Base-by-base conservation (phyloP, 2,888 invertebrate species). In the Papilio elwesi region DNA sequence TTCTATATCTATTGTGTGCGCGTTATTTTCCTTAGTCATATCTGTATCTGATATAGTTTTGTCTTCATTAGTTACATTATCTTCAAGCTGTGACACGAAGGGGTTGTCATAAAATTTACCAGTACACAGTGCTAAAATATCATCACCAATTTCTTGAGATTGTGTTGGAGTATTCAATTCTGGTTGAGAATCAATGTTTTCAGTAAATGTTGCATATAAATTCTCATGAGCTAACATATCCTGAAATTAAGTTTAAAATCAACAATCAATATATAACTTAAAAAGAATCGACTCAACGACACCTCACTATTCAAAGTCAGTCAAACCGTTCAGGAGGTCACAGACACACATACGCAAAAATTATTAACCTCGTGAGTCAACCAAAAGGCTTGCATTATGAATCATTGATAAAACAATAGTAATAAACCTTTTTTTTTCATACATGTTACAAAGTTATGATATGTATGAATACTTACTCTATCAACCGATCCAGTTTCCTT, bases 181-280 rank as follows among this genome's bases (percentile, higher is more conserved):
- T 86, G 94, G 76, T 82, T 90, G 73, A 82, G 89, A 85, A 94
- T 96, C 77, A 82, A 86, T 66, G 65, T 82, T 85, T 80, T 90
- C 85, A 0, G 89, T n/a, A n/a, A n/a, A n/a, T 6, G 96, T 96
- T 0, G 95, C 95, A 80, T 95, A 95, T 71, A 96, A 12, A 96
- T 83, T 67, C 87, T 89, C 48, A 79, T 81, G 91, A 90, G 78
- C 71, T 81, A 85, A 78, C 57, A 43, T 26, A 57, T 67, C 16
- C 72, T 62, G 57, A 66, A 74, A 74, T 67, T 7, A 66, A 70
- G n/a, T n/a, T 49, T 49, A 12, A 49, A 49, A 49, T 49, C 47
- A 49, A 7, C 43, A 43, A 6, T 43, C 7, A 43, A 6, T 43
- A 43, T 43, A 43, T 6, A 43, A 43, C 6, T 43, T 6, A 43